A percentile compares a stretch with the other conserved stretches of the same genome.
These are phyloP conservation scores for Dasypolia templi DNA, from an alignment of 2,888 invertebrate genomes.

Conservation along the genomic window DNA sequence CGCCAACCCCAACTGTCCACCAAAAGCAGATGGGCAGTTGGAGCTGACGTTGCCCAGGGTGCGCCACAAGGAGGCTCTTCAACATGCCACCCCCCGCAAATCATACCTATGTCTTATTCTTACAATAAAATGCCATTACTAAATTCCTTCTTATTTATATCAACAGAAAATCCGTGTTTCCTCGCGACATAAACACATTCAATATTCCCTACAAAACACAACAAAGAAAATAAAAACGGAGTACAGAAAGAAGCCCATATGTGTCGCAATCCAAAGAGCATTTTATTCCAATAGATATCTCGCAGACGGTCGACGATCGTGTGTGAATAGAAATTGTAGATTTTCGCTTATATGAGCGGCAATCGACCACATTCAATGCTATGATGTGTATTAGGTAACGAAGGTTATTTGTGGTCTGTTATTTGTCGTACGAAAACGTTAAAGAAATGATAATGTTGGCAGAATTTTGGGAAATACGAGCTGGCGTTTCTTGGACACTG, in stretches of 20 bases:
- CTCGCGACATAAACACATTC: conserved; percentile 27
- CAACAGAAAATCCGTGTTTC: conserved; percentile 19
- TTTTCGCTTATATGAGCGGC: conserved; percentile 61
- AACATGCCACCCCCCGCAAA: no score
- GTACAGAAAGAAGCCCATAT: conserved; percentile 44
- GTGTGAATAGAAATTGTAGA: conserved; percentile 67
- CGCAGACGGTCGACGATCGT: conserved; percentile 52
- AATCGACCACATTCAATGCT: conserved; percentile 55
- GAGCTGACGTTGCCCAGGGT: no score
- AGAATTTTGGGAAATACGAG: background rate
- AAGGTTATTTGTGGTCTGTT: conserved; percentile 38
- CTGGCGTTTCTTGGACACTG: background rate
- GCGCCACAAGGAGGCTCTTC: no score
- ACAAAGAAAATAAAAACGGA: conserved; percentile 52
- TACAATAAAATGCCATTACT: background rate
- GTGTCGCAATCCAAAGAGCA: conserved; percentile 57
- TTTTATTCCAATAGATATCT: conserved; percentile 61
- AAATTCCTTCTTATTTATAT: background rate
- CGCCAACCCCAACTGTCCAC: no score
- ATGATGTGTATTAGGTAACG: conserved; percentile 43
- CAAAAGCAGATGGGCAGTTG: no score
- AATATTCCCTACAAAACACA: conserved; percentile 38
- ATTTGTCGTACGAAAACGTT: conserved; percentile 20
- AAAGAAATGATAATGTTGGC: background rate
- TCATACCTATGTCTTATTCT: no score